phyloP scores from a whole-genome alignment of 1,140 invertebrate species.

The Hylyphantes graminicola region DNA sequence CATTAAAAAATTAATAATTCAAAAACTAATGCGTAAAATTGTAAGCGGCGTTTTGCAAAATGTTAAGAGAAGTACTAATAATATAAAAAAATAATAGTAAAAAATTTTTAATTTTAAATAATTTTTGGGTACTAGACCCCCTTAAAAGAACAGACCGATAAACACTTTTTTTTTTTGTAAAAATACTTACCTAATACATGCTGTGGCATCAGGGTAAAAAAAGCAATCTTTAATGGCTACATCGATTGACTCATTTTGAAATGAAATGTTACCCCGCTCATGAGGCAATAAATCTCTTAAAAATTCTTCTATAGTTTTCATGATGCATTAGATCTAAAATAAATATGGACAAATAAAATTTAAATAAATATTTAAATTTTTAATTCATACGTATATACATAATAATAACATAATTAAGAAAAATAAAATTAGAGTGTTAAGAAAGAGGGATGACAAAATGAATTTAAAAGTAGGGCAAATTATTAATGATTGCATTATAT shows the following conservation, averaged over 20 bases:
- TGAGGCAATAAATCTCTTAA: constrained; percentile 34
- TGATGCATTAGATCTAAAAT: constrained; percentile 5
- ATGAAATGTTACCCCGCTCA: constrained; percentile 3
- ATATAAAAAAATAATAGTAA: too few relatives aligned
- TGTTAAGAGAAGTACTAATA: too few relatives aligned
- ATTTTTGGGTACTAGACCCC: too few relatives aligned
- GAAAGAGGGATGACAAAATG: too few relatives aligned
- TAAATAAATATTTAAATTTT: background rate
- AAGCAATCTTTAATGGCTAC: constrained; percentile 70
- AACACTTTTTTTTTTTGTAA: background rate
- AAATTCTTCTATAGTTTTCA: constrained; percentile 22
- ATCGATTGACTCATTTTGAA: constrained; percentile 70
- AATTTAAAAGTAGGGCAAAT: too few relatives aligned
- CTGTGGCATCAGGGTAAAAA: constrained; percentile 68
- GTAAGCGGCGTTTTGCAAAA: too few relatives aligned
- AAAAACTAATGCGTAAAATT: too few relatives aligned
- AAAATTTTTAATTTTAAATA: too few relatives aligned
- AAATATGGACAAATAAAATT: background rate
- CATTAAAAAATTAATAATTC: too few relatives aligned
- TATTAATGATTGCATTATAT: too few relatives aligned
- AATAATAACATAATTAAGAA: background rate
- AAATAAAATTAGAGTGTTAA: too few relatives aligned
- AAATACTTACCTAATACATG: constrained; percentile 68
- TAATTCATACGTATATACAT: background rate
- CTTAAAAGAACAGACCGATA: too few relatives aligned